phyloP scores from a whole-genome alignment of 1,140 invertebrate species.

The Danaus melanippus region DNA sequence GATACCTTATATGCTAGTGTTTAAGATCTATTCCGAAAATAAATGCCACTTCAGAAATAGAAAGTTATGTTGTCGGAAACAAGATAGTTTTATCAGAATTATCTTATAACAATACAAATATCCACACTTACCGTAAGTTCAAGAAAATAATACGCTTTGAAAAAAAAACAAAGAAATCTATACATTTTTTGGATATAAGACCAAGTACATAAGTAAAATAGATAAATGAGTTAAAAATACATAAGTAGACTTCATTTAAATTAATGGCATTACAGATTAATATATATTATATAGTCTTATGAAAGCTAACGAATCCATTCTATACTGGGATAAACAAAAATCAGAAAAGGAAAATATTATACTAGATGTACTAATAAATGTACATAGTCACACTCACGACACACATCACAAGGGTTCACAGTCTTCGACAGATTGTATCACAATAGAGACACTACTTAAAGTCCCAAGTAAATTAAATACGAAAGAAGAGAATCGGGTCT shows the following conservation, averaged over 20 bases:
- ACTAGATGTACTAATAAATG: constrained; percentile 40
- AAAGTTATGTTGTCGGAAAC: too few species aligned
- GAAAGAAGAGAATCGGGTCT: constrained; percentile 7
- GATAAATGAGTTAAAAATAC: background rate
- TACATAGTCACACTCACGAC: constrained; percentile 50
- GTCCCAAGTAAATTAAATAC: constrained; percentile 21
- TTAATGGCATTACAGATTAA: constrained; percentile 4
- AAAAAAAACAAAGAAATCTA: too few species aligned
- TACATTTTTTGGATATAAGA: too few species aligned
- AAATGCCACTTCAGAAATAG: constrained; percentile 37
- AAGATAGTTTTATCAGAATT: too few species aligned
- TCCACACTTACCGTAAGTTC: too few species aligned
- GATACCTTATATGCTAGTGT: constrained; percentile 26
- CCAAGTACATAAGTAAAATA: too few species aligned
- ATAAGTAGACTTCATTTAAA: constrained; percentile 16
- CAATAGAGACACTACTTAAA: constrained; percentile 44
- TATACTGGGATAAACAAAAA: constrained; percentile 14
- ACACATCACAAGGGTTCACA: constrained; percentile 56
- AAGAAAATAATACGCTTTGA: too few species aligned
- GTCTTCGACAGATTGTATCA: constrained; percentile 61
- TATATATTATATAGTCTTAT: constrained; percentile 2
- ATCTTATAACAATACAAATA: too few species aligned
- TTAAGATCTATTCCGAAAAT: constrained; percentile 41
- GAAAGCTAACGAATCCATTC: constrained; percentile 1
- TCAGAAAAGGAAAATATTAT: constrained; percentile 22